These are phyloP conservation scores for Drosophila nigricruria DNA, from an alignment of 2,888 invertebrate species.

Conservation along the genomic window DNA sequence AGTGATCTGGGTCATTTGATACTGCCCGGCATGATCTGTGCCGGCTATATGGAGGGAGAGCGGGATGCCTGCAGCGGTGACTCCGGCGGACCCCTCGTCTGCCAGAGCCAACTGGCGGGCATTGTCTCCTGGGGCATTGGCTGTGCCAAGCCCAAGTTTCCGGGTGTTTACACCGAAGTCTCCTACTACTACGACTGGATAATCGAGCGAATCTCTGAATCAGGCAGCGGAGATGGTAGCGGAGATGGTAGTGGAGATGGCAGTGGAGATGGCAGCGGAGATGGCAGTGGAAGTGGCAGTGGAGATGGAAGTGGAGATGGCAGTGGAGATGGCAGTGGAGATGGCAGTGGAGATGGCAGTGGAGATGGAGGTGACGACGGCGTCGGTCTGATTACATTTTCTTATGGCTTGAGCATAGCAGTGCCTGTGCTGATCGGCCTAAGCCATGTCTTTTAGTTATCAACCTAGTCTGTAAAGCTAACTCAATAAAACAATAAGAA, in stretches of 20 bases:
- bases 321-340: slow-evolving; percentile 23
- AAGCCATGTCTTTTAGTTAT: slow-evolving; percentile 2
- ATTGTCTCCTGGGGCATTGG: slow-evolving; percentile 93
- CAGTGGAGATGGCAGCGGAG: slow-evolving; percentile 17
- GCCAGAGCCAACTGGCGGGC: slow-evolving; percentile 88
- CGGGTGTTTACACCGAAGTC: slow-evolving; percentile 92
- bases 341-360: slow-evolving; percentile 14
- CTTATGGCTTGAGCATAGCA: slow-evolving; percentile 31
- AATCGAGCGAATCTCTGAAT: slow-evolving; percentile 23
- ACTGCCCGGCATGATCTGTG: slow-evolving; percentile 90
- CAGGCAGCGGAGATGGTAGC: slow-evolving; percentile 16
- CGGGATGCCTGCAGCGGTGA: slow-evolving; percentile 94
- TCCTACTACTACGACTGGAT: slow-evolving; percentile 74
- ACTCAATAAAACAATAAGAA: neutral
- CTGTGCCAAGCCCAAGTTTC: slow-evolving; percentile 90
- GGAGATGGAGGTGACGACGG: slow-evolving; percentile 32
- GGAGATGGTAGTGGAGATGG: slow-evolving; percentile 30
- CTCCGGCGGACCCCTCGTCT: slow-evolving; percentile 92
- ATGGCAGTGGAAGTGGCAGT: slow-evolving; percentile 7
- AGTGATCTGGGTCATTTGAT: slow-evolving; percentile 84
- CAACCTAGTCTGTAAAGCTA: neutral
- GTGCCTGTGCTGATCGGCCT: slow-evolving; percentile 51
- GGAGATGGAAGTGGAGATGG: neutral
- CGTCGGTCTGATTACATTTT: slow-evolving; percentile 38
- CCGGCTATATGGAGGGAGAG: slow-evolving; percentile 90